Percentiles rank a stretch among this genome's conserved stretches.
Conservation (phyloP, 2,888 invertebrate species). For the Aelia acuminata region DNA sequence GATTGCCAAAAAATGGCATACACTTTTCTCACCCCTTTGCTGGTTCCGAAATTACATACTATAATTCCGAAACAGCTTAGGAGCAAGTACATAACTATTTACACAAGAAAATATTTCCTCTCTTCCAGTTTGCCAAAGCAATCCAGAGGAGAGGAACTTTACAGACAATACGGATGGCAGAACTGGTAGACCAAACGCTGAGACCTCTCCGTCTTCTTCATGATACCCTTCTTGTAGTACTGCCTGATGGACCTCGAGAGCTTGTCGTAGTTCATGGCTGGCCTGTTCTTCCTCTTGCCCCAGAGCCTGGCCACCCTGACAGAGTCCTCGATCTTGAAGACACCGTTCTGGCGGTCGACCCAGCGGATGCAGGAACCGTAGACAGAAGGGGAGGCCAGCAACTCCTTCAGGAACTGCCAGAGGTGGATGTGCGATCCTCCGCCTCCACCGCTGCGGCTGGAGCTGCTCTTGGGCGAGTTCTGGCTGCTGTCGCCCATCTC, state of each 20-base stretch:
- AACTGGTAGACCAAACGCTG: constrained; percentile 99
- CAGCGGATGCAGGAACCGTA: constrained; percentile 97
- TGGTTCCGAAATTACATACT: constrained; percentile 61
- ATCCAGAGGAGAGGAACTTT: constrained; percentile 68
- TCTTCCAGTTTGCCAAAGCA: not conserved
- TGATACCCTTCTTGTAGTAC: constrained; percentile 99
- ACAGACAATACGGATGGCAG: constrained; percentile 93
- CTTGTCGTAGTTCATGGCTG: constrained; percentile 99
- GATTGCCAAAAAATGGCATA: constrained; percentile 66
- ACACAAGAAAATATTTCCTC: not conserved
- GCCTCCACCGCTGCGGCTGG: constrained; percentile 64
- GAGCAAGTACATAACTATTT: constrained; percentile 45
- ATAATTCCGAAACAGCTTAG: constrained; percentile 61
- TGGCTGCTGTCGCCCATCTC: constrained; percentile 63
- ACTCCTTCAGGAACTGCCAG: constrained; percentile 98
- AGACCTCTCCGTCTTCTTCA: constrained; percentile 98
- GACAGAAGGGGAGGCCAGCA: constrained; percentile 87
- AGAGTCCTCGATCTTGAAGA: constrained; percentile 99
- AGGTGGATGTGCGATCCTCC: constrained; percentile 94
- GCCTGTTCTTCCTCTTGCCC: constrained; percentile 98
- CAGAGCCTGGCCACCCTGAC: constrained; percentile 96
- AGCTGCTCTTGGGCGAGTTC: constrained; percentile 64
- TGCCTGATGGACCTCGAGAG: constrained; percentile 96
- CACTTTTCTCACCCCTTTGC: constrained; percentile 64
- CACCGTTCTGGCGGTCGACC: constrained; percentile 93